Conservation (phyloP, 2,888 invertebrate genomes). For the Amblyteles armatorius region DNA sequence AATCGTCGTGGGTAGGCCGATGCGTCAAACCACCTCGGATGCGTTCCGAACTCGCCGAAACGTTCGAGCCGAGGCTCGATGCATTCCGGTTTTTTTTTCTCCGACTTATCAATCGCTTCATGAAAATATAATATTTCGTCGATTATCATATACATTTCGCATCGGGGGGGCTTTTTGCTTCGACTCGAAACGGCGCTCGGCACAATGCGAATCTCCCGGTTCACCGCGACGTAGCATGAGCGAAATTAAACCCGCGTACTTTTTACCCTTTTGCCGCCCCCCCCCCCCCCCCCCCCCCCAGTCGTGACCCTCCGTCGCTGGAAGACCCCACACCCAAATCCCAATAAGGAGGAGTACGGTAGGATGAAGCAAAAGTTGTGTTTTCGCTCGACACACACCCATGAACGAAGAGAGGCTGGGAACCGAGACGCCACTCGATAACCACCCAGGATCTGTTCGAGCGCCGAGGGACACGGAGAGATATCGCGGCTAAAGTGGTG, state of each 20-base stretch:
- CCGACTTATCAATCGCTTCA: slow-evolving; percentile 64
- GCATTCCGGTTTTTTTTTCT: slow-evolving; percentile 38
- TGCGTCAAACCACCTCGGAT: not conserved
- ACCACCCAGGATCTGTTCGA: slow-evolving; percentile 71
- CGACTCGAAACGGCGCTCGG: not conserved
- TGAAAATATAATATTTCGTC: slow-evolving; percentile 64
- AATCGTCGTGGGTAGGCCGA: slow-evolving; percentile 11
- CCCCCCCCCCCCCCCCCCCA: not conserved
- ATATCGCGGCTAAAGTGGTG: slow-evolving; percentile 73
- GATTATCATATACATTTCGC: slow-evolving; percentile 61
- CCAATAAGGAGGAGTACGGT: slow-evolving; percentile 8
- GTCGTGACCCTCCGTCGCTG: slow-evolving; percentile 4
- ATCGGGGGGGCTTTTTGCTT: slow-evolving; percentile 42
- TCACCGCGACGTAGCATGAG: slow-evolving; percentile 5
- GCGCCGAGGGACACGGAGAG: slow-evolving; percentile 59
- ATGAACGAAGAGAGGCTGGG: slow-evolving; percentile 6
- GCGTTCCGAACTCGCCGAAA: not conserved
- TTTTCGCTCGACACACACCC: slow-evolving; percentile 2
- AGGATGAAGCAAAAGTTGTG: slow-evolving; percentile 26
- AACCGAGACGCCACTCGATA: slow-evolving; percentile 64
- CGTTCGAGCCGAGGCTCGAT: not conserved
- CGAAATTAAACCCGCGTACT: slow-evolving; percentile 50
- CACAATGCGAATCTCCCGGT: slow-evolving; percentile 25
- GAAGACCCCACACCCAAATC: slow-evolving; percentile 30
- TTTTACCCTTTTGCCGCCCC: slow-evolving; percentile 24